Conservation (phyloP, 2,888 invertebrate genomes). For the Lasioglossum marginatum region DNA sequence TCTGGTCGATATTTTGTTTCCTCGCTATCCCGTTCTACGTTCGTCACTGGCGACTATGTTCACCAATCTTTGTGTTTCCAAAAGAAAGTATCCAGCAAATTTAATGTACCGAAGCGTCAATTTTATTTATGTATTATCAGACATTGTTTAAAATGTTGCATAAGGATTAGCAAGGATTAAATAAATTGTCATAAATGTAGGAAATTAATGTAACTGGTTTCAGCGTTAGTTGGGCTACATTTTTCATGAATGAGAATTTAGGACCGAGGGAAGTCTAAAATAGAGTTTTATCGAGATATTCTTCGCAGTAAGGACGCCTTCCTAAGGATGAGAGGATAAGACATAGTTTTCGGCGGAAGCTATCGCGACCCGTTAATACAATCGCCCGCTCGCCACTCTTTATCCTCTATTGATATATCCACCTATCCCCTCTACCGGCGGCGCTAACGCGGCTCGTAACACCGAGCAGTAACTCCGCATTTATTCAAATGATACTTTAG, state of each 20-base stretch:
- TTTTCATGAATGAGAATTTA: background rate
- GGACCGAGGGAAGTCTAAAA: background rate
- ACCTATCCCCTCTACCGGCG: conserved; percentile 6
- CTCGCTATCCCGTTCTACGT: background rate
- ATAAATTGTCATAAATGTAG: background rate
- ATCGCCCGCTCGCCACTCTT: conserved; percentile 24
- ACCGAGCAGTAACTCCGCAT: conserved; percentile 78
- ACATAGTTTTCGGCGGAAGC: conserved; percentile 49
- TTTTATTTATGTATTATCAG: background rate
- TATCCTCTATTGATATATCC: conserved; percentile 33
- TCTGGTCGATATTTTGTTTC: too few relatives aligned
- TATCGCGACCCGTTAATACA: conserved; percentile 70
- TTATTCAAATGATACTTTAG: conserved; percentile 83
- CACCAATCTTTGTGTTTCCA: background rate
- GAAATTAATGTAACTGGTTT: background rate
- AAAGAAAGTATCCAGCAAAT: too few relatives aligned
- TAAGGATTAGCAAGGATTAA: background rate
- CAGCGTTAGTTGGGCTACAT: background rate
- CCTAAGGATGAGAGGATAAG: conserved; percentile 21
- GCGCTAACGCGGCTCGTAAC: conserved; percentile 32
- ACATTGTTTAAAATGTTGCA: background rate
- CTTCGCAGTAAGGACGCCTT: conserved; percentile 30
- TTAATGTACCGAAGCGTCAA: background rate
- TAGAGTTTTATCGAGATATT: conserved; percentile 11
- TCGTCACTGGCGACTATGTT: background rate